Evolutionary conservation across 2,888 invertebrate genomes (phyloP).

Genomic region (Drosophila prostipennis): DNA sequence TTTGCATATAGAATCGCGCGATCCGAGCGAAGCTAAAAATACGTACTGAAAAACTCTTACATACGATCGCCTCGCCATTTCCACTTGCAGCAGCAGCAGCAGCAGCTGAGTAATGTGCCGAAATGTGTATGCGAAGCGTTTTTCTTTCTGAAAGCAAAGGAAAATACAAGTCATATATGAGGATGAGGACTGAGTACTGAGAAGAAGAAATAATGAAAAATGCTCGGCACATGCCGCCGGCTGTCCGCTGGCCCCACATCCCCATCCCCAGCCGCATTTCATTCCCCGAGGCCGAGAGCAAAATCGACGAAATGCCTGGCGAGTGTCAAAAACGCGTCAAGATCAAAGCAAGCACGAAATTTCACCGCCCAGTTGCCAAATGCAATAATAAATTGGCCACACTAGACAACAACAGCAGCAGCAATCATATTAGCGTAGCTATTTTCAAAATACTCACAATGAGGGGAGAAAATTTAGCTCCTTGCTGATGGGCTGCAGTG

Average conservation of each 20-base stretch:
- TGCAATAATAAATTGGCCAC: conserved; percentile 73
- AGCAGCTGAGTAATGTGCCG: conserved; percentile 63
- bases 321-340: conserved; percentile 77
- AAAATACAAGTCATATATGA: conserved; percentile 25
- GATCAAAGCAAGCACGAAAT: conserved; percentile 69
- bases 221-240: conserved; percentile 61
- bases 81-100: conserved; percentile 45
- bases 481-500: too few species aligned
- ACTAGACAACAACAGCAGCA: conserved; percentile 27
- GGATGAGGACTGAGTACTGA: too few species aligned
- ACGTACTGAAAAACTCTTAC: conserved; percentile 29
- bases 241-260: conserved; percentile 17
- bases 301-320: conserved; percentile 69
- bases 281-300: conserved; percentile 34
- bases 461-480: not conserved
- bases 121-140: conserved; percentile 56
- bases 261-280: not conserved
- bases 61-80: conserved; percentile 39
- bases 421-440: conserved; percentile 1
- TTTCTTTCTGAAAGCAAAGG: conserved; percentile 15
- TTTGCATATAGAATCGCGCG: conserved; percentile 50
- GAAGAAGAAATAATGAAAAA: conserved; percentile 56
- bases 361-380: conserved; percentile 70
- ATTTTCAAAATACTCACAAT: not conserved
- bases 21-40: conserved; percentile 41